These are phyloP conservation scores for Hippocampus kuda DNA, from an alignment of 2,797 vertebrate genomes.

Conservation along the genomic window DNA sequence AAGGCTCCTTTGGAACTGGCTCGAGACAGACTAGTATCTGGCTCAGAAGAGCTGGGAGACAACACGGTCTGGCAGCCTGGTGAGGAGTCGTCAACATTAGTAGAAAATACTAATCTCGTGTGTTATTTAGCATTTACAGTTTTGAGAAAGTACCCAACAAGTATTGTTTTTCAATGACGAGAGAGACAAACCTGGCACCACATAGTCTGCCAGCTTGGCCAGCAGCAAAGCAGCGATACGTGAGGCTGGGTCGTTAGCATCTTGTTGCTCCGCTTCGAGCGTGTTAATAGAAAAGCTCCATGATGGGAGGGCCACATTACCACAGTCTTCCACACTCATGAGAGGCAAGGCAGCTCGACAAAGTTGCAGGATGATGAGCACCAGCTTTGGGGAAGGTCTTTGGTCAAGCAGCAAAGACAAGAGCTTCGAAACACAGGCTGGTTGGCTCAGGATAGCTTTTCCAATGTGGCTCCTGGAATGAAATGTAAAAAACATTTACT, in stretches of 20 bases:
- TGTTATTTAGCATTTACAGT: background rate
- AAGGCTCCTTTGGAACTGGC: constrained; percentile 85
- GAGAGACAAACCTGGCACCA: constrained; percentile 82
- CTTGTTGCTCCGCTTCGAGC: constrained; percentile 86
- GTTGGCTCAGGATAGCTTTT: constrained; percentile 96
- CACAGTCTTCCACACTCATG: constrained; percentile 98
- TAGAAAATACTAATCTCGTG: background rate
- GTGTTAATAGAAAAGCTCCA: constrained; percentile 95
- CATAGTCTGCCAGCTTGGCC: constrained; percentile 94
- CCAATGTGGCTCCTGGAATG: constrained; percentile 89
- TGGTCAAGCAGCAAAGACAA: constrained; percentile 94
- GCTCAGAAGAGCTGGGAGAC: constrained; percentile 93
- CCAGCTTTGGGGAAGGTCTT: constrained; percentile 93
- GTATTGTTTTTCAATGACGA: background rate
- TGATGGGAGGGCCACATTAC: constrained; percentile 89
- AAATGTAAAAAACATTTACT: background rate
- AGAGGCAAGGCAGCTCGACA: constrained; percentile 92
- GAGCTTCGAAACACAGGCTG: constrained; percentile 96
- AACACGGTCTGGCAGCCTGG: constrained; percentile 95
- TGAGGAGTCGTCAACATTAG: background rate
- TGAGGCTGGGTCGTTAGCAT: constrained; percentile 90
- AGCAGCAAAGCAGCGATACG: constrained; percentile 89
- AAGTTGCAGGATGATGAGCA: constrained; percentile 95
- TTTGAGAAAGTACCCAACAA: background rate
- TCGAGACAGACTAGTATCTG: constrained; percentile 79